These are phyloP conservation scores for Poecilia wingei DNA, from an alignment of 2,797 vertebrate species.

Conservation along the genomic window DNA sequence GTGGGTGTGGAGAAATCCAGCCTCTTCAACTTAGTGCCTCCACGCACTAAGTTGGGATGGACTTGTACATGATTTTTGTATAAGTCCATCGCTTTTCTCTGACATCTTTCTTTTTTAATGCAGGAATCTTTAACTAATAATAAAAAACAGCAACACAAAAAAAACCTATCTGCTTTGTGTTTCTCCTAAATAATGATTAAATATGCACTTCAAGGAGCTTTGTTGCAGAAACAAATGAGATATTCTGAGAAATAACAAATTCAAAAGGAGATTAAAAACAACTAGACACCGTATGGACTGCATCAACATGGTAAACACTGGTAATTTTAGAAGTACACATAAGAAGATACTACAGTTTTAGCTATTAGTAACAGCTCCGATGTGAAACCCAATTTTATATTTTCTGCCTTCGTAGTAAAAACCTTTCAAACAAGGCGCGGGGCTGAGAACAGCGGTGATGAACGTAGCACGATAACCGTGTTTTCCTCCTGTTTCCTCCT, in stretches of 20 bases:
- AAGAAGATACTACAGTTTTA: not conserved
- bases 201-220: too few relatives aligned
- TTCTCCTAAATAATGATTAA: too few relatives aligned
- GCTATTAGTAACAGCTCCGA: not conserved
- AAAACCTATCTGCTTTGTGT: too few relatives aligned
- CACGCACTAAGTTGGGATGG: too few relatives aligned
- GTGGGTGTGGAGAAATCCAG: too few relatives aligned
- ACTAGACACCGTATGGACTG: not conserved
- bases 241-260: not conserved
- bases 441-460: conserved; percentile 4
- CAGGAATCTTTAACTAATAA: too few relatives aligned
- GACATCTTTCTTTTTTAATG: too few relatives aligned
- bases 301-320: not conserved
- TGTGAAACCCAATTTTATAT: conserved; percentile 1
- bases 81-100: too few relatives aligned
- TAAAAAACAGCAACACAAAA: too few relatives aligned
- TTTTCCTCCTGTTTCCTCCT: conserved; percentile 29
- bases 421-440: not conserved
- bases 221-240: not conserved
- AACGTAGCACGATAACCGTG: not conserved
- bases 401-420: conserved; percentile 13
- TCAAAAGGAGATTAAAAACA: not conserved
- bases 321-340: not conserved
- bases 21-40: too few relatives aligned
- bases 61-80: too few relatives aligned